Base-by-base conservation (phyloP, 2,888 invertebrate species). In the Muscina levida region DNA sequence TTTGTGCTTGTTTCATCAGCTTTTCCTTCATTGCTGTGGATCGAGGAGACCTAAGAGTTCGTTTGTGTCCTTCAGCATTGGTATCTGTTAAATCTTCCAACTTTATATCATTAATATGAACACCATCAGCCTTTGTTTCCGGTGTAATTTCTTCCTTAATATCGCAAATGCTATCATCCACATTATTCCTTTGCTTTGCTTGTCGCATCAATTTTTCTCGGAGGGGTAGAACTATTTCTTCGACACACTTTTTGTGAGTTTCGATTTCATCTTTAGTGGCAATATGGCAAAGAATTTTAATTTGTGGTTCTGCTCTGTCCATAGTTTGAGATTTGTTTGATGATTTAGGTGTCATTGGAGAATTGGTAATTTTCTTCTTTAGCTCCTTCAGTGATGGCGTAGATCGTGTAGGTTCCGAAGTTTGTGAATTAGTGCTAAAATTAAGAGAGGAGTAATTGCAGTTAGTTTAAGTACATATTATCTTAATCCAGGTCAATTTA, bases 271-370 rank as follows among this genome's bases (percentile, higher is more conserved):
- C 24, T 78, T 71, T 68, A 53, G 72, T 75, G n/a, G 79, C 56
- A 24, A 85, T 78, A 22, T 84, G 83, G 44, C 83, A 82, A n/a
- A 84, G 67, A 8, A 83, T 85, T 83, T 85, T 85, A 19, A 84
- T 84, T 79, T 84, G 83, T 11, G 83, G 74, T 3, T 82, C 76
- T 26, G 79, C 84, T 19, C 75, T 73, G 0, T 42, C 2, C 24
- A 42, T 51, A 3, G 10, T 56, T 13, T 74, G 17, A 2, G 77
- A 71, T 71, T 76, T 67, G 13, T 17, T 66, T 51, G 66, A 71
- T 19, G 71, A 68, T 48, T 74, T 75, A 26, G 59, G 19, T 3
- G 15, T 59, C 53, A 24, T 13, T 5, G 56, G 68, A 31, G 46
- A 72, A 11, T 67, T 72, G 17, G 46, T 70, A 13, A 13, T 73